These are phyloP conservation scores for Drosophila mercatorum DNA, from an alignment of 2,888 invertebrate species.

Conservation along the genomic window DNA sequence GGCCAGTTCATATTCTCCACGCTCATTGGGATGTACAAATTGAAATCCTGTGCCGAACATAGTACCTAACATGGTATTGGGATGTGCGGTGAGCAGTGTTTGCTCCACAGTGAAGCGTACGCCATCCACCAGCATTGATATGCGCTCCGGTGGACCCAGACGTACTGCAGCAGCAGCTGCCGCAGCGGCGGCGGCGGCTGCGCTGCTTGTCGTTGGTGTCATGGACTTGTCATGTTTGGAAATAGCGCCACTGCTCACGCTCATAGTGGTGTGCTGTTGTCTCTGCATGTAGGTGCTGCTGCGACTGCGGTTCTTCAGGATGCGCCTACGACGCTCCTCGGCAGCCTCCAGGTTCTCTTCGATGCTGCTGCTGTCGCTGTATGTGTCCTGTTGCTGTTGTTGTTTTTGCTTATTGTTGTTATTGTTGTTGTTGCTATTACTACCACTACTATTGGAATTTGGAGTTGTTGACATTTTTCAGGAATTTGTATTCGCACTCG, in stretches of 20 bases:
- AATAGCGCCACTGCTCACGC: constrained; percentile 68
- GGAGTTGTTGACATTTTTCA: constrained; percentile 82
- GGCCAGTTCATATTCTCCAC: constrained; percentile 98
- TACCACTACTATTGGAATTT: constrained; percentile 81
- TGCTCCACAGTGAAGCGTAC: constrained; percentile 97
- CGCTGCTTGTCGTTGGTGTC: constrained; percentile 54
- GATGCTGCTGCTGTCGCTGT: constrained; percentile 92
- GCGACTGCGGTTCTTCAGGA: constrained; percentile 88
- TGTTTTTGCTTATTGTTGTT: constrained; percentile 64
- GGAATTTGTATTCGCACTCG: constrained; percentile 49
- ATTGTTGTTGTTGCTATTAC: constrained; percentile 70
- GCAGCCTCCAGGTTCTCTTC: constrained; percentile 91
- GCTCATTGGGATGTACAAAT: constrained; percentile 96
- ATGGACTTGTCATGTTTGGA: constrained; percentile 74
- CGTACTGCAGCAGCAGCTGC: constrained; percentile 47
- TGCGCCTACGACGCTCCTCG: constrained; percentile 88
- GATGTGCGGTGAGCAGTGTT: constrained; percentile 95
- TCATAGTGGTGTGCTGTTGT: constrained; percentile 55
- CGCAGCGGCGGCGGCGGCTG: constrained; percentile 33
- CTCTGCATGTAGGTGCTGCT: constrained; percentile 78
- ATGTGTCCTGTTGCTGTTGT: constrained; percentile 82
- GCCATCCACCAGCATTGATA: constrained; percentile 98
- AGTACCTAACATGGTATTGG: constrained; percentile 99
- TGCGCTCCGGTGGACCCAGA: constrained; percentile 86
- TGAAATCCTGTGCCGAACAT: constrained; percentile 98